These are phyloP conservation scores for Chrysolina americana DNA, from an alignment of 2,888 invertebrate species.

Conservation along the genomic window DNA sequence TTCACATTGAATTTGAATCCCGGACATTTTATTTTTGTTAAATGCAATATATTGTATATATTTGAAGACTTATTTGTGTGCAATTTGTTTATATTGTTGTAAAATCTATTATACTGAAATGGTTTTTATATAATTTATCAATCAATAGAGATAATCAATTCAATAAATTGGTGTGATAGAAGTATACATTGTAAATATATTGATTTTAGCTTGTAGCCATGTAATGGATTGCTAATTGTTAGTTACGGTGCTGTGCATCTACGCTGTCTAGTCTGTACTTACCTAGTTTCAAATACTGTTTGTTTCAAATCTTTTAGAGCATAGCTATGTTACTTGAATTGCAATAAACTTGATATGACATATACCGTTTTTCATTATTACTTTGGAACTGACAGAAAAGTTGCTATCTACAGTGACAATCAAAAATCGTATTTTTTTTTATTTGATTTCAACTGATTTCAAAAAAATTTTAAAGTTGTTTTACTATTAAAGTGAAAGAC, in stretches of 20 bases:
- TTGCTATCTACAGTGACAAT: too few relatives aligned
- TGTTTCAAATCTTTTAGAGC: conserved; percentile 48
- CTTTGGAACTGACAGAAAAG: too few relatives aligned
- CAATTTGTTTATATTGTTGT: conserved; percentile 19
- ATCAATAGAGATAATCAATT: conserved; percentile 33
- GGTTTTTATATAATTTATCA: conserved; percentile 30
- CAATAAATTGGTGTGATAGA: conserved; percentile 48
- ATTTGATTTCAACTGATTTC: too few relatives aligned
- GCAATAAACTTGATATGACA: conserved; percentile 49
- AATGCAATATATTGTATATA: conserved; percentile 4
- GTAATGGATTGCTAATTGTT: conserved; percentile 64
- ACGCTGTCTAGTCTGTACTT: conserved; percentile 68
- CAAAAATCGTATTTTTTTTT: too few relatives aligned
- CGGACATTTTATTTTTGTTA: background rate
- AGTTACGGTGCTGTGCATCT: conserved; percentile 65
- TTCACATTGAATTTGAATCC: too few relatives aligned
- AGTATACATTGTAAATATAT: conserved; percentile 46
- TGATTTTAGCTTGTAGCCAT: conserved; percentile 61
- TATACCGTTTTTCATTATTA: too few relatives aligned
- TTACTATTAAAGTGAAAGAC: too few relatives aligned
- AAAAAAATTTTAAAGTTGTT: too few relatives aligned
- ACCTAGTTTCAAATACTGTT: conserved; percentile 59
- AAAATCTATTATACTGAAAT: conserved; percentile 15
- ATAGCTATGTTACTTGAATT: conserved; percentile 56
- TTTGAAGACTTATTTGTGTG: conserved; percentile 17